Evolutionary conservation across 2,113 vertebrate genomes (phyloP).

Genomic region (Ariopsis seemanni): DNA sequence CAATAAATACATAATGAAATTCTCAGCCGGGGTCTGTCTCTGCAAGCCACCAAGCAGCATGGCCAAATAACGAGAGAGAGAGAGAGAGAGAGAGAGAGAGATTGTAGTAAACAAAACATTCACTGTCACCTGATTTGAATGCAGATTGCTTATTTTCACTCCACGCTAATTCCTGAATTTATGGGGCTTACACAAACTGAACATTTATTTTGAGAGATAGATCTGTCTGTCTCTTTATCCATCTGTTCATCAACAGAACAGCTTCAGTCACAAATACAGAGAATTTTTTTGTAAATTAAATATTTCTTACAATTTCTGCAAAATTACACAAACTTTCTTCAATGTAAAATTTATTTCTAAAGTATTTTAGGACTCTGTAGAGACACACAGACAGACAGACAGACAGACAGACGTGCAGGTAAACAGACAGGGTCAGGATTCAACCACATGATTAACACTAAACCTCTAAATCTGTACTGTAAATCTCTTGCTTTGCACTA

Average conservation of each 20-base stretch:
- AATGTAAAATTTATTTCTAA: background rate
- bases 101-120: background rate
- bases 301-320: background rate
- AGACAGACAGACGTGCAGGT: background rate
- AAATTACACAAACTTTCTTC: background rate
- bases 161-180: slow-evolving; percentile 11
- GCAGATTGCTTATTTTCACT: slow-evolving; percentile 19
- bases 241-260: slow-evolving; percentile 20
- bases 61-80: background rate
- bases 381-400: background rate
- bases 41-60: background rate
- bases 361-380: background rate
- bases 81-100: background rate
- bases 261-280: background rate
- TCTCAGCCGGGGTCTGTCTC: slow-evolving; percentile 7
- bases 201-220: slow-evolving; percentile 5
- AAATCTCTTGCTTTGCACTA: too few species aligned
- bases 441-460: background rate
- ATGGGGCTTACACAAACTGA: slow-evolving; percentile 4
- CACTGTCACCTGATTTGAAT: slow-evolving; percentile 8
- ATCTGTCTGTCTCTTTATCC: slow-evolving; percentile 8
- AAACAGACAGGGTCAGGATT: background rate
- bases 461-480: background rate
- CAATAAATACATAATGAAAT: slow-evolving; percentile 6
- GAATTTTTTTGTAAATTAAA: background rate